Conservation (phyloP, 2,113 vertebrate species). For the Pipra filicauda region DNA sequence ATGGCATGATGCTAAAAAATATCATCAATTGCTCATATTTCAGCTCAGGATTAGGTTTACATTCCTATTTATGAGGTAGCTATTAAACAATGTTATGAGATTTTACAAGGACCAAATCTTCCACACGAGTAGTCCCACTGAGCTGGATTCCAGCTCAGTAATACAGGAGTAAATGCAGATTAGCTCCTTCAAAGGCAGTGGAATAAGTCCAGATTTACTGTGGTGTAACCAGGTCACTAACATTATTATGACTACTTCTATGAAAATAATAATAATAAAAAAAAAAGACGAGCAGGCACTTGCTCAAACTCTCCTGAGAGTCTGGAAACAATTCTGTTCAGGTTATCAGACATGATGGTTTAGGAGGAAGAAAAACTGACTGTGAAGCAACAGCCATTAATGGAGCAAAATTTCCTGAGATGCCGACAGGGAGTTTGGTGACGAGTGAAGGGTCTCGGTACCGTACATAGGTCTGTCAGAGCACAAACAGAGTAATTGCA, state of each 20-base stretch:
- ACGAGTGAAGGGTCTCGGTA: neutral
- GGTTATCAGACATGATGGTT: neutral
- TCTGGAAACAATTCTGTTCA: neutral
- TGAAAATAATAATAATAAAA: neutral
- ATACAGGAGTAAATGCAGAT: constrained; percentile 13
- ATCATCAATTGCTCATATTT: neutral
- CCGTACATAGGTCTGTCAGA: neutral
- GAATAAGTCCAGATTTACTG: neutral
- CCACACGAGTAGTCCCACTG: neutral
- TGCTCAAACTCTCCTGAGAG: neutral
- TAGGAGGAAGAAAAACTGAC: neutral
- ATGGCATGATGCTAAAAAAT: neutral
- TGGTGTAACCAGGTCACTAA: neutral
- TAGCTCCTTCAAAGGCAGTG: constrained; percentile 12
- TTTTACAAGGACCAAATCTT: constrained; percentile 31
- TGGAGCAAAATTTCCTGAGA: neutral
- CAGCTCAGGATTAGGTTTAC: constrained; percentile 10
- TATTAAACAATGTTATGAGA: constrained; percentile 15
- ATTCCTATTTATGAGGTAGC: constrained; percentile 2
- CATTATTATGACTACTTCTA: neutral
- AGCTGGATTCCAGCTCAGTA: constrained; percentile 21
- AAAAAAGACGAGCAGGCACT: neutral
- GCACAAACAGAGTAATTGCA: neutral
- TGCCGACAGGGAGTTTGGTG: neutral
- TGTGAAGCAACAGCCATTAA: neutral